Conservation (phyloP, 2,888 invertebrate genomes). For the Dicyrtomina minuta region DNA sequence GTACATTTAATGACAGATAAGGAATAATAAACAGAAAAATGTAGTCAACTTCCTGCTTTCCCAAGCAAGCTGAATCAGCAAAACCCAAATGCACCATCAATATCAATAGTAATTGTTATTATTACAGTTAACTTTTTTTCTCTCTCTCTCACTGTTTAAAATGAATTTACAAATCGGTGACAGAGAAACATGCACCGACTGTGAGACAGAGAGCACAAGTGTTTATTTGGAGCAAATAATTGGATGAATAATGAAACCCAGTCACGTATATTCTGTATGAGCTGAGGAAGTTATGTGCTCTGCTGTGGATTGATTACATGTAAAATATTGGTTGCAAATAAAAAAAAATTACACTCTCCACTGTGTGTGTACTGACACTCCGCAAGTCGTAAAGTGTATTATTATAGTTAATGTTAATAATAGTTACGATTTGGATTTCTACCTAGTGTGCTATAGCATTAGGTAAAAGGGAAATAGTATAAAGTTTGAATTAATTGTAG, state of each 20-base stretch:
- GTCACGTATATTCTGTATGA: not conserved
- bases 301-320: no score
- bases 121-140: not conserved
- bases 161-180: not conserved
- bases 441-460: no score
- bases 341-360: no score
- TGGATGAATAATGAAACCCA: not conserved
- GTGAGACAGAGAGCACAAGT: not conserved
- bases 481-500: not conserved
- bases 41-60: slow-evolving; percentile 15
- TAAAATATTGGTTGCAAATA: not conserved
- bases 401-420: no score
- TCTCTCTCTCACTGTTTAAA: slow-evolving; percentile 3
- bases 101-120: not conserved
- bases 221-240: not conserved
- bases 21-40: slow-evolving; percentile 6
- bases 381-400: no score
- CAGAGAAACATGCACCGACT: not conserved
- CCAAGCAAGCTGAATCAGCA: no score
- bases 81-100: no score
- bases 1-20: not conserved
- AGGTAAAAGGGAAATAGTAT: not conserved
- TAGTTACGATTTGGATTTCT: no score
- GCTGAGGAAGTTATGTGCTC: no score
- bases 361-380: not conserved